Percentiles rank a stretch among this genome's conserved stretches.
Evolutionary conservation across 2,113 vertebrate genomes (phyloP).

Genomic region (Sphaerodactylus townsendi): DNA sequence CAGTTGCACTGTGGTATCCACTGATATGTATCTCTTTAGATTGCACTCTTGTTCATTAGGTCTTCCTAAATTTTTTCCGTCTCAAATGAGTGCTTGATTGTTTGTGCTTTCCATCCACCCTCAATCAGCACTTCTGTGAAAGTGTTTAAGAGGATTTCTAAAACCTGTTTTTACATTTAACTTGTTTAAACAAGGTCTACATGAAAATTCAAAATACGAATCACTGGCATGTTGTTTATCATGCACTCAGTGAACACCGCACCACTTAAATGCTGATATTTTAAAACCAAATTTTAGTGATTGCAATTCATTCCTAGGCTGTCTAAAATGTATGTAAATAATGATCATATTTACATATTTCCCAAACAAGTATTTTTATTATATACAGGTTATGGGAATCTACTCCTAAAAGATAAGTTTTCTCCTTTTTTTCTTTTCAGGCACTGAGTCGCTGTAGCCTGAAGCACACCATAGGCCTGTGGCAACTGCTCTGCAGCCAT

Average conservation of each 20-base stretch:
- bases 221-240: background rate
- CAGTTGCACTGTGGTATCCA: background rate
- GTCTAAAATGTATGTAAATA: background rate
- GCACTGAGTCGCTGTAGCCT: conserved; percentile 80
- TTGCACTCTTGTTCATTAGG: no score
- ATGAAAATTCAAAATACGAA: background rate
- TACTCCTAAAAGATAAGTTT: background rate
- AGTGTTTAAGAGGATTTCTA: background rate
- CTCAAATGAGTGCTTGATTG: no score
- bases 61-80: no score
- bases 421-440: conserved; percentile 65
- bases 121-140: background rate
- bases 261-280: background rate
- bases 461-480: conserved; percentile 84
- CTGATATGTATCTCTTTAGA: no score
- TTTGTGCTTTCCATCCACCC: no score
- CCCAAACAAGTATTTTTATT: background rate
- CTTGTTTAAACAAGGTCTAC: background rate
- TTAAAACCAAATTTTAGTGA: background rate
- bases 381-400: background rate
- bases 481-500: conserved; percentile 86
- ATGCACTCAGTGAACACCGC: background rate
- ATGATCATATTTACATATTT: background rate
- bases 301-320: background rate
- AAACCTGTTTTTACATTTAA: background rate